phyloP scores from a whole-genome alignment of 2,113 vertebrate species.

The Cairina moschata region DNA sequence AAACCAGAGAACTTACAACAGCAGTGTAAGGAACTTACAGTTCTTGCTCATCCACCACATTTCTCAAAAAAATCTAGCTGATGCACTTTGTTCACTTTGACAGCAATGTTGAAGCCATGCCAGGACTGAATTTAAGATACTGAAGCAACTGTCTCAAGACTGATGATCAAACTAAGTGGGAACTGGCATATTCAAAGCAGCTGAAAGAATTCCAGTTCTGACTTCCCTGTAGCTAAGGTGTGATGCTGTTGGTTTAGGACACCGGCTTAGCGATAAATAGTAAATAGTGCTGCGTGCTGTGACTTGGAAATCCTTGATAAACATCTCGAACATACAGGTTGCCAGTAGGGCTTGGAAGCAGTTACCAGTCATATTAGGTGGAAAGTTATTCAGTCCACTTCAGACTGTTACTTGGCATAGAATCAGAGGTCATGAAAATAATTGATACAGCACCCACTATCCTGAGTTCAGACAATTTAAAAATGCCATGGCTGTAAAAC shows the following conservation, averaged over 20 bases:
- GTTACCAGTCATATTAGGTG: neutral
- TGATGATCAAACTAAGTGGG: neutral
- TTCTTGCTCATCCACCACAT: neutral
- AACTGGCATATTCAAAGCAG: neutral
- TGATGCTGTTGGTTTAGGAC: neutral
- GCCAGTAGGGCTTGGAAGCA: neutral
- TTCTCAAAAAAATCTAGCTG: neutral
- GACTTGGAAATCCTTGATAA: neutral
- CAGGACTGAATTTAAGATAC: neutral
- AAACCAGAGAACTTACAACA: neutral
- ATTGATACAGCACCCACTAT: neutral
- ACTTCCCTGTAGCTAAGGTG: neutral
- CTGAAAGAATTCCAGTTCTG: neutral
- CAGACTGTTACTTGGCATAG: neutral
- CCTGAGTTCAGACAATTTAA: neutral
- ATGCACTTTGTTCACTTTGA: neutral
- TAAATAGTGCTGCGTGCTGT: neutral
- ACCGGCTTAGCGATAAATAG: neutral
- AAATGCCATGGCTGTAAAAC: neutral
- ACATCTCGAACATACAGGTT: neutral
- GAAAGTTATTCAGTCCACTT: neutral
- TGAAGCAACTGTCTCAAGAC: neutral
- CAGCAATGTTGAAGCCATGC: neutral
- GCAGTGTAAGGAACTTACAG: neutral
- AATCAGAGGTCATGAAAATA: neutral